Evolutionary conservation across 2,797 vertebrate species (phyloP), one percentile per base, ranked within the genome.

Genomic region (Mormyrus hasselquistii): DNA sequence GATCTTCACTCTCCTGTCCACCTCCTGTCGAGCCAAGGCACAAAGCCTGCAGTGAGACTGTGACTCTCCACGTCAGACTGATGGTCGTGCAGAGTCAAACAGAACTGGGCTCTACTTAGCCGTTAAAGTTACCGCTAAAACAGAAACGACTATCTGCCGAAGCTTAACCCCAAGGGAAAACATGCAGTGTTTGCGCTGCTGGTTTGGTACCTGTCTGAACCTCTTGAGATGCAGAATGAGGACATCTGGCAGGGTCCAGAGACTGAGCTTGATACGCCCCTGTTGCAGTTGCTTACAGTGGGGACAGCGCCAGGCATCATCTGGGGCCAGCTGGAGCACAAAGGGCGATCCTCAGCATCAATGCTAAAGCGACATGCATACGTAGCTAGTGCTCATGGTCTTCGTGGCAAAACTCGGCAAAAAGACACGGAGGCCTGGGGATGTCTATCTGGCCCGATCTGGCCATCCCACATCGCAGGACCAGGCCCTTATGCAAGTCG

Each of bases 261-360:
- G 95, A 94, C 98, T 99, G 90, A 99, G 95, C 19, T 99, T 99
- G 91, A 99, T 99, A 92, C 97, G 98, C 14, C 99, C 99, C 92
- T 99, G 98, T 95, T 99, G 99, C 91, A 99, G 96, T 95, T 99
- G 98, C 94, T 98, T 99, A 92, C 98, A 99, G 94, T 99, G 98
- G 0, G 98, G 98, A 93, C 99, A 99, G 90, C 99, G 97, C 99
- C 99, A 99, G 38, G 99, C 99, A 0, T 99, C 98, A 19, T 99
- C 98, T 0, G 98, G 98, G 90, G 98, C 98, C 92, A 99, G 96
- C 99, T 99, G 92, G 90, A 95, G 95, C 47, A 93, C 90, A 92
- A 89, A 44, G 50, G 52, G 87, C 79, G n/a, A 50, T n/a, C n/a
- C 19, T 22, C 79, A 44, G 79, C 19, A 50, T 55, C 50, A 55